Conservation (phyloP, 2,888 invertebrate species). For the Euspilapteryx auroguttella region DNA sequence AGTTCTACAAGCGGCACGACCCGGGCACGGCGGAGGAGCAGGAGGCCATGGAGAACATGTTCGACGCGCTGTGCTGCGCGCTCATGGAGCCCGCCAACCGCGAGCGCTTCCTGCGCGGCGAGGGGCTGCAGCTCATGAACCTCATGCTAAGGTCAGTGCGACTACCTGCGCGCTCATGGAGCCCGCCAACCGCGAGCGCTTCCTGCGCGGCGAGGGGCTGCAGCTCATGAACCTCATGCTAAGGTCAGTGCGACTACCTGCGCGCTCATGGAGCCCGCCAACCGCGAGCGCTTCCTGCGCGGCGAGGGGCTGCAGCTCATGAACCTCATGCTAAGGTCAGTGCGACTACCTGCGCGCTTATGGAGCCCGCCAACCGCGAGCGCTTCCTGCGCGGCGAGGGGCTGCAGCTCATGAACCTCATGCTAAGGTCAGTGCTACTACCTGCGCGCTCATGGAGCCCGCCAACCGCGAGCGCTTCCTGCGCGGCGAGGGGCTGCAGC, state of each 20-base stretch:
- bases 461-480: constrained; percentile 91
- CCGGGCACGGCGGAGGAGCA: constrained; percentile 90
- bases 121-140: constrained; percentile 99
- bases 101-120: constrained; percentile 91
- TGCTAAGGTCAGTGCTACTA: constrained; percentile 70
- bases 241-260: constrained; percentile 64
- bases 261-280: constrained; percentile 83
- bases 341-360: constrained; percentile 72
- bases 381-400: constrained; percentile 96
- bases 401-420: constrained; percentile 97
- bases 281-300: constrained; percentile 89
- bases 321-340: constrained; percentile 93
- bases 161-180: constrained; percentile 80
- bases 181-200: constrained; percentile 85
- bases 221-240: constrained; percentile 99
- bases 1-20: constrained; percentile 94
- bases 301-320: constrained; percentile 98
- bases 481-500: constrained; percentile 94
- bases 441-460: constrained; percentile 75
- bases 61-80: constrained; percentile 93
- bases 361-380: constrained; percentile 86
- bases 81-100: constrained; percentile 87
- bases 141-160: constrained; percentile 83
- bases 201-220: constrained; percentile 94
- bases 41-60: constrained; percentile 98